Evolutionary conservation across 1,140 invertebrate genomes (phyloP), one percentile per base, ranked within the genome.

Genomic region (Eupristina koningsbergeri): DNA sequence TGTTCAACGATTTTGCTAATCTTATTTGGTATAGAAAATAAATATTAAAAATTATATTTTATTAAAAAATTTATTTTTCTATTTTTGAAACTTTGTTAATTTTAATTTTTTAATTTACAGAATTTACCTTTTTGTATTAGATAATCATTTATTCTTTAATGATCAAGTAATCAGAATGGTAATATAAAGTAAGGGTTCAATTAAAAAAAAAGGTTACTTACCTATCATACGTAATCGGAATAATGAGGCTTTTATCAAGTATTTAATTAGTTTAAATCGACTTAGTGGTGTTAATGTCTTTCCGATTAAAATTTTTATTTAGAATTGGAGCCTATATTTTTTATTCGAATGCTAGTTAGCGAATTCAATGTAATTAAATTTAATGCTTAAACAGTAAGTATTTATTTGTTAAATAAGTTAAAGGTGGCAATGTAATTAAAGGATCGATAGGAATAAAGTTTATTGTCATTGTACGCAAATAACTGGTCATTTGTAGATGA

Each of bases 251-350:
- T 71, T 71, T 41, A 41, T 41, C 67, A 71, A 41, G 19, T n/a
- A 41, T 36, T 71, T 41, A 41, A n/a, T n/a, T n/a, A n/a, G 36
- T 41, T 41, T 7, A 3, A 71, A 22, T 19, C 17, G 26, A 41
- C 22, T 71, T 11, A 9, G 67, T n/a, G 22, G 41, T 41, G 19
- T 41, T 71, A 17, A 36, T 22, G 22, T 39, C 67, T 71, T 19
- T n/a, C 67, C 9, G 36, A 71, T 71, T n/a, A 41, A 71, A 71
- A 71, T 26, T 71, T 71, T 71, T 69, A 6, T 69, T 71, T 71
- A 71, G 64, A 36, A 41, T 71, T 71, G 9, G 67, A 71, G 19
- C 36, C 36, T 71, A 71, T 71, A 11, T 71, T 41, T 71, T 41
- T 22, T 13, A 71, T 71, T 71, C 36, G 36, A n/a, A 41, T 71